phyloP scores from a whole-genome alignment of 1,140 invertebrate genomes.

The Lordiphosa collinella region DNA sequence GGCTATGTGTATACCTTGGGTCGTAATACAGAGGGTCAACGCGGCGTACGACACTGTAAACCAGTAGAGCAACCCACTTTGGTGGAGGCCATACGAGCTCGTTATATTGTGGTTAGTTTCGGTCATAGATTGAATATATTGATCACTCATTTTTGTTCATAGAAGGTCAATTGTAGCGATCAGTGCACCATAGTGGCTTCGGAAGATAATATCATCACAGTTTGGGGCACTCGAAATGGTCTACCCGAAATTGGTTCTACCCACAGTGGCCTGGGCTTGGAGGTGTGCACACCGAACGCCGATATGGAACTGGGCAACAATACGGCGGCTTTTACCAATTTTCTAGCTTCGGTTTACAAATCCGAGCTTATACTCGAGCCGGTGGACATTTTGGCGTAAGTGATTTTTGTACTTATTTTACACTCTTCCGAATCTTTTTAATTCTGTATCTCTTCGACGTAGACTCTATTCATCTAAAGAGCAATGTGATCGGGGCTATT shows the following conservation, averaged over 20 bases:
- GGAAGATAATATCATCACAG: constrained; percentile 84
- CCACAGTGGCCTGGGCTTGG: constrained; percentile 44
- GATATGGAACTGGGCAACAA: constrained; percentile 71
- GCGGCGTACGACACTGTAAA: constrained; percentile 80
- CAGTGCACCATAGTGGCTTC: constrained; percentile 85
- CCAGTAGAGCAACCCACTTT: constrained; percentile 79
- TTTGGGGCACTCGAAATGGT: constrained; percentile 84
- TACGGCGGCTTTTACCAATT: constrained; percentile 76
- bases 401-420: constrained; percentile 3
- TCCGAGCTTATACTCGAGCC: constrained; percentile 81
- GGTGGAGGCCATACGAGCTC: constrained; percentile 82
- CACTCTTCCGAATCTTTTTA: constrained; percentile 1
- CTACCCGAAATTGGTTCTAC: constrained; percentile 68
- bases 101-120: constrained; percentile 81
- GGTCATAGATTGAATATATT: no score
- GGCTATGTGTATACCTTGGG: constrained; percentile 86
- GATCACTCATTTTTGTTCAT: neutral
- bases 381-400: constrained; percentile 81
- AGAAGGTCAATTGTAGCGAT: constrained; percentile 82
- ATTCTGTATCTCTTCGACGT: constrained; percentile 5
- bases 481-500: constrained; percentile 82
- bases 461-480: constrained; percentile 83
- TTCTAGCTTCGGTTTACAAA: constrained; percentile 79
- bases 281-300: constrained; percentile 41
- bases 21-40: constrained; percentile 82